Evolutionary conservation across 2,888 invertebrate genomes (phyloP).

Genomic region (Pammene aurita): DNA sequence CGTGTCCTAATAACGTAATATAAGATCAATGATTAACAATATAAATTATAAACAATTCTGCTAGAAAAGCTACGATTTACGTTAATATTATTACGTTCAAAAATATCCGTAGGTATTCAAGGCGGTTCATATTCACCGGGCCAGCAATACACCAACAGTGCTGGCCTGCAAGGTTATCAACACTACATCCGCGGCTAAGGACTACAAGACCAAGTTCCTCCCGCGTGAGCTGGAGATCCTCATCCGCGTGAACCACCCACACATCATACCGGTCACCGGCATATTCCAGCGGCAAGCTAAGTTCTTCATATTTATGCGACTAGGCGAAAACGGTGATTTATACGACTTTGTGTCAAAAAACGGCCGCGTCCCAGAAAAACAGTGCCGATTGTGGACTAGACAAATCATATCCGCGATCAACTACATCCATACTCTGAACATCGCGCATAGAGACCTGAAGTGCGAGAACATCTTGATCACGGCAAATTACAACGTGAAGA

Average conservation of each 20-base stretch:
- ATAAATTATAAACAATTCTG: no score
- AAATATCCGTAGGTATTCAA: constrained; percentile 66
- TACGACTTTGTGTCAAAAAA: constrained; percentile 88
- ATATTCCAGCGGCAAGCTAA: constrained; percentile 87
- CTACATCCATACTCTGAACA: constrained; percentile 88
- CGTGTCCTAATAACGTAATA: no score
- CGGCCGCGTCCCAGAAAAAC: constrained; percentile 86
- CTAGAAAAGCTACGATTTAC: no score
- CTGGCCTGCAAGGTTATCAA: constrained; percentile 91
- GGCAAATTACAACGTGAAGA: constrained; percentile 88
- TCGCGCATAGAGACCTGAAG: constrained; percentile 92
- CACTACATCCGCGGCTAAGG: constrained; percentile 87
- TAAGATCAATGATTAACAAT: no score
- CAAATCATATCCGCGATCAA: constrained; percentile 87
- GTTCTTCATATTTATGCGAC: constrained; percentile 90
- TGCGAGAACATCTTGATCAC: constrained; percentile 91
- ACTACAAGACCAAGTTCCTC: constrained; percentile 91
- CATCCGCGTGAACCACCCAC: constrained; percentile 89
- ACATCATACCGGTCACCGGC: constrained; percentile 89
- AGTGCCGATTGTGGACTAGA: constrained; percentile 87
- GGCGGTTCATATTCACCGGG: constrained; percentile 71
- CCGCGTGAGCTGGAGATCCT: constrained; percentile 92
- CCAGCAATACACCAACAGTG: constrained; percentile 60
- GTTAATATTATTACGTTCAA: no score
- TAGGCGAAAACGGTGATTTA: constrained; percentile 91